A percentile compares a stretch with the other conserved stretches of the same genome.
Conservation (phyloP, 1,140 invertebrate genomes). For the Drosophila lini region DNA sequence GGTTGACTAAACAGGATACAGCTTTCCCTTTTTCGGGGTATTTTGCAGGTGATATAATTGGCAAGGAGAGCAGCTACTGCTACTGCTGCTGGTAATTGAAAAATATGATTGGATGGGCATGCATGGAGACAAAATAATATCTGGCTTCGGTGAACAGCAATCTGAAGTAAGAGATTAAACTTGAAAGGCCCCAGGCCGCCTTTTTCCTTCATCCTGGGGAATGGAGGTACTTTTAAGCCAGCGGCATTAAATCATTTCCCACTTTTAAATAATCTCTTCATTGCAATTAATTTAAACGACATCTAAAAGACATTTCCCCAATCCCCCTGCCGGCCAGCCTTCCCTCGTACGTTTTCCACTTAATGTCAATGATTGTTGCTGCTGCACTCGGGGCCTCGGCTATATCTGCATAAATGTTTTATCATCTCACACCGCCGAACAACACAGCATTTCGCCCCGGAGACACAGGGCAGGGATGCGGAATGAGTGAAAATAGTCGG, state of each 20-base stretch:
- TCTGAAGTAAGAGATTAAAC: constrained; percentile 3
- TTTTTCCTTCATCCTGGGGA: neutral
- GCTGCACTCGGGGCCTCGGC: constrained; percentile 30
- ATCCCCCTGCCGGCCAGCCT: neutral
- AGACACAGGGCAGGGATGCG: constrained; percentile 10
- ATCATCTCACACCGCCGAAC: constrained; percentile 73
- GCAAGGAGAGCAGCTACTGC: constrained; percentile 6
- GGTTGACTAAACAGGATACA: constrained; percentile 14
- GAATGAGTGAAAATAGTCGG: constrained; percentile 34
- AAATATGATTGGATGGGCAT: constrained; percentile 29
- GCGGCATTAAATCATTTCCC: constrained; percentile 28
- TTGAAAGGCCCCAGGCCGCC: neutral
- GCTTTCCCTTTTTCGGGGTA: constrained; percentile 10
- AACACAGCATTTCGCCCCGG: constrained; percentile 43
- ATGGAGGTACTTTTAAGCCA: constrained; percentile 6
- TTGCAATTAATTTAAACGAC: constrained; percentile 74
- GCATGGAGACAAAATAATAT: constrained; percentile 9
- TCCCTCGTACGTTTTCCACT: constrained; percentile 47
- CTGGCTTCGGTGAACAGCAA: neutral
- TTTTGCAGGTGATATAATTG: constrained; percentile 48
- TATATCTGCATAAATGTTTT: constrained; percentile 80
- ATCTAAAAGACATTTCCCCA: constrained; percentile 70
- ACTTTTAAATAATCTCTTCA: constrained; percentile 31
- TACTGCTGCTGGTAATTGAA: constrained; percentile 30
- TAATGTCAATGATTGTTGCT: constrained; percentile 73